A percentile compares a stretch with the other conserved stretches of the same genome.
Evolutionary conservation across 2,113 vertebrate genomes (phyloP).

Genomic region (Phaethornis superciliosus): DNA sequence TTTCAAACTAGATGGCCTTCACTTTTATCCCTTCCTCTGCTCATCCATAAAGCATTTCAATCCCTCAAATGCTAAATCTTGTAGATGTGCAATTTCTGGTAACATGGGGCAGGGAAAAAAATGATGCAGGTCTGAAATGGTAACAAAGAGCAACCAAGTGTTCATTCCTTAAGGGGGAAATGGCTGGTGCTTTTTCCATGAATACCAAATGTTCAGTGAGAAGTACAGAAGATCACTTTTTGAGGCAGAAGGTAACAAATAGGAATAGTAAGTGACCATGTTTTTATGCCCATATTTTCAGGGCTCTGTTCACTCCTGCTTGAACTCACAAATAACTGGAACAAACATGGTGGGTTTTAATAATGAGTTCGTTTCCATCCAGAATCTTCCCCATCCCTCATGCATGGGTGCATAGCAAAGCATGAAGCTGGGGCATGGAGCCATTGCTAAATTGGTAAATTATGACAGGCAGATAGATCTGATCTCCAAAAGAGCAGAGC

Average conservation of each 20-base stretch:
- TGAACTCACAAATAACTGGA: background rate
- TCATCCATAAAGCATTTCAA: background rate
- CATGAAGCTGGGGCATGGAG: background rate
- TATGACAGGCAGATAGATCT: background rate
- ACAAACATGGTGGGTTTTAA: background rate
- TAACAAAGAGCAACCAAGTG: background rate
- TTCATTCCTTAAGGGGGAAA: background rate
- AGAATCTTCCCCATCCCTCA: background rate
- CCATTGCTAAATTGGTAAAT: background rate
- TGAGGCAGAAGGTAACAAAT: background rate
- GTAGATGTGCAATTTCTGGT: background rate
- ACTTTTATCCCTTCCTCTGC: background rate
- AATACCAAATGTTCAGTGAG: background rate
- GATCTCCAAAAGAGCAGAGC: background rate
- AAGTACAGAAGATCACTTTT: background rate
- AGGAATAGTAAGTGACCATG: background rate
- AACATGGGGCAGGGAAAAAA: background rate
- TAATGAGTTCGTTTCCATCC: background rate
- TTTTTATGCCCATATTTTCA: background rate
- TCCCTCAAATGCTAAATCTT: background rate
- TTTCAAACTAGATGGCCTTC: background rate
- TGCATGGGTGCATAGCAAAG: fast-evolving
- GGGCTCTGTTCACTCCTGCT: background rate
- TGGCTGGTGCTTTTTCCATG: background rate
- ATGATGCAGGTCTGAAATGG: background rate